Conservation (phyloP, 2,888 invertebrate genomes). For the Pilophorus perplexus region DNA sequence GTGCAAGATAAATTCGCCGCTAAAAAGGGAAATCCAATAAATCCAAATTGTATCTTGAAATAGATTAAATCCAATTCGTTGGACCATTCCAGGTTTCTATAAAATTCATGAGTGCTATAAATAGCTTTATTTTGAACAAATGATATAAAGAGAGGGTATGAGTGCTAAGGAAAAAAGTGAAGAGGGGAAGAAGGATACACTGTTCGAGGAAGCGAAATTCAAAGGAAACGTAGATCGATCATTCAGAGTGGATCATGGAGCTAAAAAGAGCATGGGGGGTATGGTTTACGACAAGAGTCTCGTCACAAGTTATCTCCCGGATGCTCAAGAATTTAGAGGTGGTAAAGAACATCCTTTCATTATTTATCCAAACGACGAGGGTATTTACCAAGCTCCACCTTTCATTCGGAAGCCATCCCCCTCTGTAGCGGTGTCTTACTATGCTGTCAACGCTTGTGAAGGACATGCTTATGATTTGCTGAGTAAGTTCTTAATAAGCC, state of each 20-base stretch:
- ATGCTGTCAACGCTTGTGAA: conserved; percentile 24
- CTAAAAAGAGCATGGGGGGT: background rate
- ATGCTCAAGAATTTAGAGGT: background rate
- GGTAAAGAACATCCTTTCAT: conserved; percentile 2
- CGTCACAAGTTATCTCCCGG: background rate
- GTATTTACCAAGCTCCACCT: conserved; percentile 2
- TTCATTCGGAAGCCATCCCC: conserved; percentile 19
- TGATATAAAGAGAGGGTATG: too few relatives aligned
- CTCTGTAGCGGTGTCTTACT: conserved; percentile 10
- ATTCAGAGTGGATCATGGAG: background rate
- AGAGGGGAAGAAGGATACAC: background rate
- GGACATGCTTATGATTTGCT: conserved; percentile 24
- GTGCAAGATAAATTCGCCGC: too few relatives aligned
- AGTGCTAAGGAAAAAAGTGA: background rate
- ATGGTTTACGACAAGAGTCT: background rate
- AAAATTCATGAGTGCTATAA: too few relatives aligned
- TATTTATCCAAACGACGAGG: conserved; percentile 20
- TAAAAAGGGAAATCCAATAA: too few relatives aligned
- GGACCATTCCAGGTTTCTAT: too few relatives aligned
- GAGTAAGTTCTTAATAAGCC: too few relatives aligned
- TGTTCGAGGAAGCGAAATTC: conserved; percentile 16
- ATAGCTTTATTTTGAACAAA: too few relatives aligned
- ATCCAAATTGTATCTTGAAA: too few relatives aligned
- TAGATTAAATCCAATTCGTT: too few relatives aligned
- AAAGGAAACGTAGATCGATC: conserved; percentile 7